phyloP scores from a whole-genome alignment of 2,888 invertebrate species.

The Pheosia gnoma region DNA sequence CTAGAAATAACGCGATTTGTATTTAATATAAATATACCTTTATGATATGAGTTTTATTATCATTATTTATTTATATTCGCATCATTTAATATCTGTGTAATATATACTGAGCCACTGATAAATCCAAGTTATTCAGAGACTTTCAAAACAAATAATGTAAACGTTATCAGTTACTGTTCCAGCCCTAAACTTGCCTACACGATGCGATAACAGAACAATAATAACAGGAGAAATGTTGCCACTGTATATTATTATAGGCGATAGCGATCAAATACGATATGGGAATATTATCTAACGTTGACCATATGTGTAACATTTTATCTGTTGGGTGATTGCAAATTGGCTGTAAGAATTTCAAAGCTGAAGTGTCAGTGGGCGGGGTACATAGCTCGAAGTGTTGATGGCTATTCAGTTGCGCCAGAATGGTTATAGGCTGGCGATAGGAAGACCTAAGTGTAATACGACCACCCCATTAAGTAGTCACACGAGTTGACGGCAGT shows the following conservation, averaged over 20 bases:
- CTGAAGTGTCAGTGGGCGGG: too few species aligned
- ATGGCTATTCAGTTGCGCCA: too few species aligned
- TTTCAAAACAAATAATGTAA: background rate
- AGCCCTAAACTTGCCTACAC: conserved; percentile 1
- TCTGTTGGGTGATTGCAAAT: background rate
- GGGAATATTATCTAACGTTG: background rate
- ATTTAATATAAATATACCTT: too few species aligned
- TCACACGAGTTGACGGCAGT: too few species aligned
- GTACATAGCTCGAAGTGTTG: too few species aligned
- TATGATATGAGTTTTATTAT: too few species aligned
- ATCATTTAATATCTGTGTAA: background rate
- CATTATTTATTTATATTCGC: too few species aligned
- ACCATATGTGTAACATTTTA: background rate
- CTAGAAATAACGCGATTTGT: too few species aligned
- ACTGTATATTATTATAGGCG: background rate
- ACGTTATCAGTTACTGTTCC: background rate
- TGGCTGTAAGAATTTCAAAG: too few species aligned
- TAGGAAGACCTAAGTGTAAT: too few species aligned
- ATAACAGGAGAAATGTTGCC: conserved; percentile 1
- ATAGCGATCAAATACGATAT: conserved; percentile 1
- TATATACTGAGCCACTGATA: background rate
- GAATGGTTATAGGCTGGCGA: too few species aligned
- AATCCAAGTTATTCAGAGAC: background rate
- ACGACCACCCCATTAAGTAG: too few species aligned
- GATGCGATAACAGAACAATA: conserved; percentile 2